phyloP scores from a whole-genome alignment of 2,888 invertebrate species.

The Crossocerus cetratus region DNA sequence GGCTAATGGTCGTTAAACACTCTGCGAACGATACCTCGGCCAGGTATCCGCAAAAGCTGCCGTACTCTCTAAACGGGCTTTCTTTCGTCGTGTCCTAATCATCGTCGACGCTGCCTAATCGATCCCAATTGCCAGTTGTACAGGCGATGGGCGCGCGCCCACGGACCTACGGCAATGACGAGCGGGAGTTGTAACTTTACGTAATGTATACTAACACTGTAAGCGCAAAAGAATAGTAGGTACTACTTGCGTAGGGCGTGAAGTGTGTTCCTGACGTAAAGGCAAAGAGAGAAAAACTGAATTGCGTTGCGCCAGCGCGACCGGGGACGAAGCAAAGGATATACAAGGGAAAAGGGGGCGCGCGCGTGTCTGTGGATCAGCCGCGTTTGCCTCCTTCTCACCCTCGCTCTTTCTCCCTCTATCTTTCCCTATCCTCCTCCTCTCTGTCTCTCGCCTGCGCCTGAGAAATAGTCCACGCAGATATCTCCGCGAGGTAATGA shows the following conservation, averaged over 20 bases:
- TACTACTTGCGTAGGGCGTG: slow-evolving; percentile 29
- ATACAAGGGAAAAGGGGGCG: background rate
- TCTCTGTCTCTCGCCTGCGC: too few species aligned
- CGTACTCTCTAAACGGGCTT: slow-evolving; percentile 27
- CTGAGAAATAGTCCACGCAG: slow-evolving; percentile 28
- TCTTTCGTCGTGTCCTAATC: slow-evolving; percentile 43
- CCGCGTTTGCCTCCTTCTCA: slow-evolving; percentile 39
- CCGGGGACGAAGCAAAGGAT: background rate
- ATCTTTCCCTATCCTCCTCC: too few species aligned
- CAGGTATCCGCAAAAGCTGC: background rate
- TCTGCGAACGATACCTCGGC: too few species aligned
- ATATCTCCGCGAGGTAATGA: slow-evolving; percentile 25
- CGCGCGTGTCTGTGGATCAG: slow-evolving; percentile 41
- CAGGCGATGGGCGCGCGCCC: background rate
- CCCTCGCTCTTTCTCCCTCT: background rate
- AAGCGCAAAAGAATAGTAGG: slow-evolving; percentile 24
- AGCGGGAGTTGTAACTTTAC: slow-evolving; percentile 19
- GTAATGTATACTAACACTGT: slow-evolving; percentile 36
- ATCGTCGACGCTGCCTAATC: slow-evolving; percentile 49
- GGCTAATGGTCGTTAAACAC: too few species aligned
- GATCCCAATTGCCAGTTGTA: slow-evolving; percentile 32
- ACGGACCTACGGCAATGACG: slow-evolving; percentile 10
- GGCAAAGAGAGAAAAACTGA: background rate
- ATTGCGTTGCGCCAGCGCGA: slow-evolving; percentile 25
- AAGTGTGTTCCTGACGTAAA: slow-evolving; percentile 45